A percentile compares a stretch with the other conserved stretches of the same genome.
Evolutionary conservation across 2,888 invertebrate species (phyloP).

Genomic region (Lepidocyrtinus sp.): DNA sequence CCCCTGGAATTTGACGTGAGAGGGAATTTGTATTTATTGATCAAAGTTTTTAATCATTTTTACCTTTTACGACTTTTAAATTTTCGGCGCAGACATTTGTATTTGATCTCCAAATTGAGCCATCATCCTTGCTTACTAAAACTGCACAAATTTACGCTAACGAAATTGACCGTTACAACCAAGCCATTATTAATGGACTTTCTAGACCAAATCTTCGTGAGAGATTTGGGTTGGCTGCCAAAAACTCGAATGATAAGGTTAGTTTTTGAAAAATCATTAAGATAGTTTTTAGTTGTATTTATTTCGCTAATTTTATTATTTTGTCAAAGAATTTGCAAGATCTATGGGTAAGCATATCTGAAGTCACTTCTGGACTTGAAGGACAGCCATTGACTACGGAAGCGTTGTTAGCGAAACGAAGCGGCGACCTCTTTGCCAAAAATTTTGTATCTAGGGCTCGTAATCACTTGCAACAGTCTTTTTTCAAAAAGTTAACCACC

Average conservation of each 20-base stretch:
- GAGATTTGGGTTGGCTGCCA: conserved; percentile 82
- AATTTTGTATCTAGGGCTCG: conserved; percentile 86
- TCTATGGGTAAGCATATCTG: conserved; percentile 92
- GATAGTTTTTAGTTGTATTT: no score
- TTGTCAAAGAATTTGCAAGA: conserved; percentile 87
- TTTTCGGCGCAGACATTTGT: conserved; percentile 36
- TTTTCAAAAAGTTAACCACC: conserved; percentile 60
- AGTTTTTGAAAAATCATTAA: no score
- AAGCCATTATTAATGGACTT: conserved; percentile 82
- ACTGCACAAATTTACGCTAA: conserved; percentile 88
- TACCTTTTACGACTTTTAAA: neutral
- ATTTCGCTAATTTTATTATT: no score
- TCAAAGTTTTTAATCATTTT: no score
- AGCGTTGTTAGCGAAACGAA: conserved; percentile 75
- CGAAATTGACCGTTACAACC: conserved; percentile 85
- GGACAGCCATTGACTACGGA: conserved; percentile 75
- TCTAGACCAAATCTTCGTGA: conserved; percentile 83
- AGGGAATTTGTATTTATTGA: no score
- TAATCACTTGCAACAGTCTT: conserved; percentile 86
- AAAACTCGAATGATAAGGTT: conserved; percentile 86
- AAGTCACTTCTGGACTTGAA: conserved; percentile 84
- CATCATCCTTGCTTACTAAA: conserved; percentile 73
- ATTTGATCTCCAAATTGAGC: conserved; percentile 57
- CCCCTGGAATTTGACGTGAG: conserved; percentile 80
- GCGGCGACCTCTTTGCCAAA: conserved; percentile 77